phyloP scores from a whole-genome alignment of 2,113 vertebrate species.

The Etheostoma spectabile region DNA sequence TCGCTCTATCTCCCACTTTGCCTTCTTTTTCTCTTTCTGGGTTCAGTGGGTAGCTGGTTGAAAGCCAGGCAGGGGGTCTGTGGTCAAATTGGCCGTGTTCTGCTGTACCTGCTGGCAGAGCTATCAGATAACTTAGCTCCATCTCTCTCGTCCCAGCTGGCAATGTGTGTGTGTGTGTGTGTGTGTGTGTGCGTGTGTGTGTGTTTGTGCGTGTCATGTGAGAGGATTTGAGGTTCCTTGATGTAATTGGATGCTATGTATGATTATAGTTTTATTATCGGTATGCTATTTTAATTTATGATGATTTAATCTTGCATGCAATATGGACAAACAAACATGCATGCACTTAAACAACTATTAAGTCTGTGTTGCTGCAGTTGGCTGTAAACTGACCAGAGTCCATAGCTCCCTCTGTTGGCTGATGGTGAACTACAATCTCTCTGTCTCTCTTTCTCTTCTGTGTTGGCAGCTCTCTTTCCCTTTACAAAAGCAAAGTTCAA shows the following conservation, averaged over 20 bases:
- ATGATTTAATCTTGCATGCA: slow-evolving; percentile 23
- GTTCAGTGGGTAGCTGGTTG: slow-evolving; percentile 36
- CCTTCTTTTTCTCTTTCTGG: slow-evolving; percentile 12
- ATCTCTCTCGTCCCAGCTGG: slow-evolving; percentile 38
- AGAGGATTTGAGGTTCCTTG: slow-evolving; percentile 11
- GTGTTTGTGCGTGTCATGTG: neutral
- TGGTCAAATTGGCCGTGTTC: slow-evolving; percentile 64
- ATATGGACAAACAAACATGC: slow-evolving; percentile 7
- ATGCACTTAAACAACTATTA: neutral
- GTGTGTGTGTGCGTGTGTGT: slow-evolving; percentile 11
- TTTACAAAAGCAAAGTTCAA: slow-evolving; percentile 18
- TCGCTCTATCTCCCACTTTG: neutral
- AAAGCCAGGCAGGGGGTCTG: slow-evolving; percentile 43
- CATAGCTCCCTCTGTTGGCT: slow-evolving; percentile 82
- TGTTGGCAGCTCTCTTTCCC: neutral
- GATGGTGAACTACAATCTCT: slow-evolving; percentile 55
- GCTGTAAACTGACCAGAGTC: slow-evolving; percentile 70
- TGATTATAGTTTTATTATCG: slow-evolving; percentile 24
- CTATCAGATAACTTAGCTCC: slow-evolving; percentile 63
- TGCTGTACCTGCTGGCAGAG: slow-evolving; percentile 68
- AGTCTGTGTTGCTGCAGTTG: slow-evolving; percentile 28
- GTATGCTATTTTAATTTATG: slow-evolving; percentile 29
- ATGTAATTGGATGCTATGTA: slow-evolving; percentile 14
- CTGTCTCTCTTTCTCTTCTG: slow-evolving; percentile 15
- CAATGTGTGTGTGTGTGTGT: slow-evolving; percentile 22